These are phyloP conservation scores for Panorpa germanica DNA, from an alignment of 2,888 invertebrate species.

Conservation along the genomic window DNA sequence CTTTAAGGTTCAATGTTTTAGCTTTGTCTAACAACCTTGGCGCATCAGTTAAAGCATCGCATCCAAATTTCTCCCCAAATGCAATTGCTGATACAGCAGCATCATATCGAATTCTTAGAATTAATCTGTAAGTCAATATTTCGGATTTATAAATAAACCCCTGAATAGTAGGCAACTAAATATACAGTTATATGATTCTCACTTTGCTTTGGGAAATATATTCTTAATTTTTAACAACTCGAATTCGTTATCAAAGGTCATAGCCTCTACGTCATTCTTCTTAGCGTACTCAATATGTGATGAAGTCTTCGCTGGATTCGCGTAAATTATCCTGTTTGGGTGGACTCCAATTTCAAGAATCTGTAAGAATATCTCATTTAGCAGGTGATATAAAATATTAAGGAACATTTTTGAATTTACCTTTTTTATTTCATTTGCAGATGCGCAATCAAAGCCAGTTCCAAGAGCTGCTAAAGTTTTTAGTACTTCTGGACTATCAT, in stretches of 20 bases:
- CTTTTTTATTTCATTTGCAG: conserved; percentile 70
- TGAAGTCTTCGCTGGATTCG: conserved; percentile 80
- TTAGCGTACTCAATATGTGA: conserved; percentile 72
- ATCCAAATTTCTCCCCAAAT: conserved; percentile 86
- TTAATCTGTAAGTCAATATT: conserved; percentile 40
- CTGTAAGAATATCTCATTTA: no score
- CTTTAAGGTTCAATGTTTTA: conserved; percentile 46
- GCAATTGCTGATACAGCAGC: no score
- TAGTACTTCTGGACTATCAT: conserved; percentile 62
- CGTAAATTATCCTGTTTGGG: conserved; percentile 58
- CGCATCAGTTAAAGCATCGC: conserved; percentile 49
- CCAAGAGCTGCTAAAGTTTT: conserved; percentile 69
- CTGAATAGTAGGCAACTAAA: no score
- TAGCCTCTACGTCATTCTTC: conserved; percentile 47
- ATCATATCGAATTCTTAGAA: conserved; percentile 68
- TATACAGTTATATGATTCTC: no score
- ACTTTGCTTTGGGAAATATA: conserved; percentile 61
- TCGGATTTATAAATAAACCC: no score
- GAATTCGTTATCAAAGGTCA: conserved; percentile 83
- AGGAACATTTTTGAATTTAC: no score
- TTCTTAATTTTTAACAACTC: conserved; percentile 75
- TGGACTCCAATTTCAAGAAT: conserved; percentile 10
- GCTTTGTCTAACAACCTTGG: conserved; percentile 52
- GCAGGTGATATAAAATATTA: no score
- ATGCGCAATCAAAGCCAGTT: conserved; percentile 84